Base-by-base conservation (phyloP, 2,888 invertebrate species). In the Acleris laterana region DNA sequence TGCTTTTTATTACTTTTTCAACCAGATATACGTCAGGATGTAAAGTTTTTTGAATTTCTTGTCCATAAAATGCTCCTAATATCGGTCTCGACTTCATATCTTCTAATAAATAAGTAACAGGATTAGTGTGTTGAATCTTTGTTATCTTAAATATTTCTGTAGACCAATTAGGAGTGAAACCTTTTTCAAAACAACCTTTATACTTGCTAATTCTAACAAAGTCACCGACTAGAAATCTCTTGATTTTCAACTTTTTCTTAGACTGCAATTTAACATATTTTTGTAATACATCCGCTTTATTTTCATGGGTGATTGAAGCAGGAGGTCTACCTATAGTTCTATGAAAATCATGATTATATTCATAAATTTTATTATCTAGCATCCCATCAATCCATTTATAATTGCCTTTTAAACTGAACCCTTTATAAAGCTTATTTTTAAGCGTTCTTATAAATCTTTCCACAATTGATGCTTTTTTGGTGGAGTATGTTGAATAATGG, bases 1-100 rank as follows among this genome's bases (percentile, higher is more conserved):
- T 59, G 20, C 49, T 50, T 51, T 51, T 61, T 28, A 64, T 46
- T n/a, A 64, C 52, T 70, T 77, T 80, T 71, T 80, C 77, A 19
- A 83, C 70, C 38, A 81, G 60, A 69, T 77, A 80, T 11, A 77
- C 63, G 55, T 80, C 69, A 1, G 76, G 72, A 73, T 77, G 62
- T 67, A 71, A 71, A 9, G 71, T 76, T 70, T 75, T 75, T 61
- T 70, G 71, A 11, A 81, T 55, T 72, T 81, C 78, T 55, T 72
- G 49, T 67, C 73, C 73, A 69, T 80, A 80, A 69, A 81, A 81
- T n/a, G 72, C 71, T 42, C 78, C 78, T 66, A 72, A 71, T 42
- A 83, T 78, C 11, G 68, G 59, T 59, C 79, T 58, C 48, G 74
- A 66, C 58, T 71, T 59, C 16, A 2, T 13, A 49, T 59, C 49